phyloP scores from a whole-genome alignment of 35 echinoderm and acorn worm species.

The Diadema setosum region DNA sequence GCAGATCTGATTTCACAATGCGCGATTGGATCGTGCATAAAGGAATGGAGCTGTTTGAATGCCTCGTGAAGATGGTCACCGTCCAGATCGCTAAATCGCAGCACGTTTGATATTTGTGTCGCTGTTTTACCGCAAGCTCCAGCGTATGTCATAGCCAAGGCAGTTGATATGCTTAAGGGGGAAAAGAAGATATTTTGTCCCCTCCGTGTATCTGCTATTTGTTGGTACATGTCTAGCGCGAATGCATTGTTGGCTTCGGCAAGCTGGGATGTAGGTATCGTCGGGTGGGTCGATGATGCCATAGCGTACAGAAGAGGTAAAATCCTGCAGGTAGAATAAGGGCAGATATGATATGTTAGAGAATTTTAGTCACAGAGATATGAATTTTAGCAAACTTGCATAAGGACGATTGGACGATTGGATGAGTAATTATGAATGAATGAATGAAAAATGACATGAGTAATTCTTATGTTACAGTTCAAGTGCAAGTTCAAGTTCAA shows the following conservation, averaged over 20 bases:
- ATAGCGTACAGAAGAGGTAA: no score
- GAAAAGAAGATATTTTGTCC: conserved; percentile 83
- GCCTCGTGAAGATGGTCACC: conserved; percentile 17
- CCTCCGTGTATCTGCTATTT: background rate
- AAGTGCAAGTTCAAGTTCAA: no score
- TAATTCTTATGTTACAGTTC: no score
- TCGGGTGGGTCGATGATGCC: no score
- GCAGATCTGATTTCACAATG: conserved; percentile 35
- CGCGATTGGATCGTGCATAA: conserved; percentile 7
- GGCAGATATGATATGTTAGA: no score
- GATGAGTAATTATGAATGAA: no score
- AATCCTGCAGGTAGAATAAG: no score
- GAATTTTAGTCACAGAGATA: no score
- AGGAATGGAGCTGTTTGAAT: conserved; percentile 28
- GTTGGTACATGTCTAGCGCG: conserved; percentile 56
- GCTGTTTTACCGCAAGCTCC: conserved; percentile 58
- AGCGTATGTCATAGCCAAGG: conserved; percentile 62
- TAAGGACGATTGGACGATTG: no score
- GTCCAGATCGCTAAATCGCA: conserved; percentile 35
- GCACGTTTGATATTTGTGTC: conserved; percentile 38
- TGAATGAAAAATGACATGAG: no score
- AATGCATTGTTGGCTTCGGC: conserved; percentile 43
- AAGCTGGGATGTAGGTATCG: no score
- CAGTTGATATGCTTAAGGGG: conserved; percentile 48
- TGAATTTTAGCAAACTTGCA: no score